Evolutionary conservation across 2,888 invertebrate genomes (phyloP).

Genomic region (Hirtodrosophila cameraria): DNA sequence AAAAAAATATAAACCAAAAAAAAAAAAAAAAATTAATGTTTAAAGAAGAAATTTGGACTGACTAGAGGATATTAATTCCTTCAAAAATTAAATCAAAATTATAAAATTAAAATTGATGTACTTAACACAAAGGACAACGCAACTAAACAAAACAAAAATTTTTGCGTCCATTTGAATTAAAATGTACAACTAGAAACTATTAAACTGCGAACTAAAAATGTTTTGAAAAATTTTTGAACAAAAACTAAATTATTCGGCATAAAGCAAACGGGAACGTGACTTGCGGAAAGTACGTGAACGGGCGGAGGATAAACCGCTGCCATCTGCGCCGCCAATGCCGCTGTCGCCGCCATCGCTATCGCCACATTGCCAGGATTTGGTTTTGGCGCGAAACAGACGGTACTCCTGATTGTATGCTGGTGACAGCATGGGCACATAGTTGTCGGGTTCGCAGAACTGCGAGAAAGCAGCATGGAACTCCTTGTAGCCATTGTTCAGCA

Average conservation of each 20-base stretch:
- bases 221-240: no score
- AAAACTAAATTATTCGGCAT: conserved; percentile 45
- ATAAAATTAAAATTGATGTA: conserved; percentile 39
- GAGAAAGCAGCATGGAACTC: conserved; percentile 91
- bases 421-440: conserved; percentile 94
- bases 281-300: conserved; percentile 77
- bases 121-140: conserved; percentile 46
- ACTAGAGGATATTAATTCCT: no score
- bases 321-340: conserved; percentile 61
- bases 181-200: neutral
- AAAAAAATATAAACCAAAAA: conserved; percentile 18
- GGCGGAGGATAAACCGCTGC: conserved; percentile 1
- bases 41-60: conserved; percentile 53
- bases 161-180: conserved; percentile 48
- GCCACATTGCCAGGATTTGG: conserved; percentile 89
- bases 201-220: neutral
- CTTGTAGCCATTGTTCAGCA: conserved; percentile 95
- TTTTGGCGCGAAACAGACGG: conserved; percentile 89
- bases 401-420: conserved; percentile 90
- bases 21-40: conserved; percentile 13
- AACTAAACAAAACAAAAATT: conserved; percentile 58
- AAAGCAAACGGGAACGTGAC: conserved; percentile 82
- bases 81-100: conserved; percentile 36
- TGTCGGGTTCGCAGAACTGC: conserved; percentile 88
- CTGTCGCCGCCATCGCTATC: conserved; percentile 83